Evolutionary conservation across 2,888 invertebrate genomes (phyloP).

Genomic region (Polymixis lichenea): DNA sequence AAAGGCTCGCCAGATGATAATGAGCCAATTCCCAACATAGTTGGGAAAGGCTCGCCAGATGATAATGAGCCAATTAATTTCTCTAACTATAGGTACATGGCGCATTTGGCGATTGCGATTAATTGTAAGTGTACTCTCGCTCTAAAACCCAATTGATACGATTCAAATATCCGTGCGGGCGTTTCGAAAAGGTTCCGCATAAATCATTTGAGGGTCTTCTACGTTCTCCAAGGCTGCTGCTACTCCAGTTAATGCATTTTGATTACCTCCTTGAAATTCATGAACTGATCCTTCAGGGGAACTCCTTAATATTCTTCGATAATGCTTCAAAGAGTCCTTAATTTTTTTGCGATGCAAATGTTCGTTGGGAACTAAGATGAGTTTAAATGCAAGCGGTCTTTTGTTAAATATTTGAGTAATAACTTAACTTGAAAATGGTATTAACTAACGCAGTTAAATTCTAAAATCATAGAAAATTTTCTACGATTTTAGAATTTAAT

Average conservation of each 20-base stretch:
- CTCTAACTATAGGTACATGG: neutral
- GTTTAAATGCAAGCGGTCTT: slow-evolving; percentile 12
- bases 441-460: neutral
- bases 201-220: slow-evolving; percentile 74
- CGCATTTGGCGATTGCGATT: neutral
- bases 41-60: too few relatives aligned
- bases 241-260: slow-evolving; percentile 77
- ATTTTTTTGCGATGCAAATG: slow-evolving; percentile 61
- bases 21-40: too few relatives aligned
- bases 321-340: slow-evolving; percentile 56
- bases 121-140: neutral
- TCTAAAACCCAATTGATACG: slow-evolving; percentile 47
- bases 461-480: neutral
- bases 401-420: neutral
- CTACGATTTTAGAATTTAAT: neutral
- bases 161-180: slow-evolving; percentile 59
- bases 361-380: neutral
- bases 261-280: slow-evolving; percentile 79
- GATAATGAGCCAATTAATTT: too few relatives aligned
- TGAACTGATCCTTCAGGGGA: slow-evolving; percentile 67
- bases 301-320: slow-evolving; percentile 72
- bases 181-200: slow-evolving; percentile 75
- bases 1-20: too few relatives aligned
- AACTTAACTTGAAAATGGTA: neutral
- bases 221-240: slow-evolving; percentile 60